Base-by-base conservation (phyloP, 2,113 vertebrate genomes). In the Spea multiplicata region DNA sequence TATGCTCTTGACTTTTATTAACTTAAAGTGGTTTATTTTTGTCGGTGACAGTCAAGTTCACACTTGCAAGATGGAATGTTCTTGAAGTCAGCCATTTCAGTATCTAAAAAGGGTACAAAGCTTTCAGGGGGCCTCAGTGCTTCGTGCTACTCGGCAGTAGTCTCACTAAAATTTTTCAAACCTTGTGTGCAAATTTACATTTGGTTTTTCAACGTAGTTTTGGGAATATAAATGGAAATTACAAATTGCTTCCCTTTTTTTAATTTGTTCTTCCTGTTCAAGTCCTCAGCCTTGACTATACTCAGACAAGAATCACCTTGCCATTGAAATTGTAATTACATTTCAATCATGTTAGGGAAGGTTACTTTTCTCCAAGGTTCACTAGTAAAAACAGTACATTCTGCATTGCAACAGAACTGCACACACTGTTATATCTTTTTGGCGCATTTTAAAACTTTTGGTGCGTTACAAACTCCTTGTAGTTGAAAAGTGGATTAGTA, bases 261-360 rank as follows among this genome's bases (percentile, higher is more conserved):
- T 83, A 76, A 69, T 49, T 82, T 76, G 72, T 59, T 66, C 82
- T 86, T 82, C 76, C 73, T 81, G 81, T 84, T 50, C 57, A 53
- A 30, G 65, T 59, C 75, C 71, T 52, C 46, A 62, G 80, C 84
- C 81, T 77, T 82, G 82, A 83, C 80, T 84, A 84, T 47, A 78
- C 76, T 67, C 79, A 79, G n/a, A 14, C 74, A 85, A 81, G 68
- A 83, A 88, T 81, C 76, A 81, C 81, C 83, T 85, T 86, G 83
- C 75, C 83, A 30, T 81, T 73, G 74, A 83, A n/a, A 83, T 85
- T 83, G 82, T 86, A 86, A 88, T 88, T 85, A 86, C 74, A 74
- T 85, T 84, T 82, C 81, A 82, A 16, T 82, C 77, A 81, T 81
- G 82, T 86, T 8, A 79, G 77, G 78, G 71, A 68, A 81, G 71